phyloP scores from a whole-genome alignment of 2,888 invertebrate genomes.

The Acholoe squamosa region DNA sequence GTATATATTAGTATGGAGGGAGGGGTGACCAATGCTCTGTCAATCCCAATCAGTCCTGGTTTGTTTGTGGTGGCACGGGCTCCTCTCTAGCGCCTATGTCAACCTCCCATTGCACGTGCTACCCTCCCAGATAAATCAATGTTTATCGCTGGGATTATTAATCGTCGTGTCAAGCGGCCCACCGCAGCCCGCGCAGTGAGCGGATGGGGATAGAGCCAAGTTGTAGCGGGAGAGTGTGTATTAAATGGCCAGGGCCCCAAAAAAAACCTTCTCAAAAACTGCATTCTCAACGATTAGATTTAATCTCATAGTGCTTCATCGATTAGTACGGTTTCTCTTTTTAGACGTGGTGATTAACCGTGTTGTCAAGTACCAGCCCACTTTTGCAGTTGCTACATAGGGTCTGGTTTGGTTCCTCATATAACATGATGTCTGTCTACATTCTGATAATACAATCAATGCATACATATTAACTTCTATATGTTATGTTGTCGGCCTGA shows the following conservation, averaged over 20 bases:
- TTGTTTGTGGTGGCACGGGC: not conserved
- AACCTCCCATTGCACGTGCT: conserved; percentile 35
- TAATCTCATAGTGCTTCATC: not conserved
- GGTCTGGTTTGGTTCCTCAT: too few relatives aligned
- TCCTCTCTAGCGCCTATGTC: not conserved
- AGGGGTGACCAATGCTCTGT: not conserved
- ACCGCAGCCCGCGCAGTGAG: not conserved
- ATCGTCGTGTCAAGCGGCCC: conserved; percentile 1
- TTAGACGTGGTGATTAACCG: too few relatives aligned
- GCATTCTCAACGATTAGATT: too few relatives aligned
- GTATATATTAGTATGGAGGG: not conserved
- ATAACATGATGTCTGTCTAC: too few relatives aligned
- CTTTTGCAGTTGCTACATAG: too few relatives aligned
- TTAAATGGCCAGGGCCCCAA: too few relatives aligned
- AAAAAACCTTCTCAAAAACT: too few relatives aligned
- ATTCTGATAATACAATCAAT: too few relatives aligned
- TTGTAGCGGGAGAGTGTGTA: too few relatives aligned
- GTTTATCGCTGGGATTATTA: conserved; percentile 41
- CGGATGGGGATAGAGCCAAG: not conserved
- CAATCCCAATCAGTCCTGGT: conserved; percentile 25
- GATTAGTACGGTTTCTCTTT: not conserved
- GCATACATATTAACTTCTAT: too few relatives aligned
- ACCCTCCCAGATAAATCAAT: conserved; percentile 54
- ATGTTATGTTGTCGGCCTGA: too few relatives aligned
- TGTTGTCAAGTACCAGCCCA: too few relatives aligned